Conservation (phyloP, 2,888 invertebrate genomes). For the Mycalesis mineus region DNA sequence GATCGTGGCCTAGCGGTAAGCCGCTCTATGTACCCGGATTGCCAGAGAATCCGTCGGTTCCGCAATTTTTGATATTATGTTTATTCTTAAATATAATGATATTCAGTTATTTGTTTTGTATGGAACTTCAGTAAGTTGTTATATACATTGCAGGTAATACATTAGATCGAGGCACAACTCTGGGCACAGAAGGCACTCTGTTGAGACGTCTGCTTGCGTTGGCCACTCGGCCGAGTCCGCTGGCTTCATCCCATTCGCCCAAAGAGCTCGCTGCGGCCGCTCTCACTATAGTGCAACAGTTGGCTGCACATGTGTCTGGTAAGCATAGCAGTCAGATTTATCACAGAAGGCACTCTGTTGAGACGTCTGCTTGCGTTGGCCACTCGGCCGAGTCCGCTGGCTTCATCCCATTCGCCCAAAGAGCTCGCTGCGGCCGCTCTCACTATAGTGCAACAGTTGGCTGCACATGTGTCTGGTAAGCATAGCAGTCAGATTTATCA, state of each 20-base stretch:
- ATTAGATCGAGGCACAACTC: slow-evolving; percentile 38
- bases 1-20: too few relatives aligned
- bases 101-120: too few relatives aligned
- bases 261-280: slow-evolving; percentile 88
- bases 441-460: slow-evolving; percentile 90
- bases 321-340: too few relatives aligned
- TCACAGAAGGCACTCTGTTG: slow-evolving; percentile 64
- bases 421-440: slow-evolving; percentile 88
- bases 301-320: slow-evolving; percentile 79
- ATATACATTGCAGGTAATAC: slow-evolving; percentile 34
- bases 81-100: too few relatives aligned
- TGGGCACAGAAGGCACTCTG: slow-evolving; percentile 63
- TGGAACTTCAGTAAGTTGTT: too few relatives aligned
- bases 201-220: slow-evolving; percentile 85
- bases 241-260: slow-evolving; percentile 90
- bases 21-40: too few relatives aligned
- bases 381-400: slow-evolving; percentile 93
- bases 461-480: slow-evolving; percentile 69
- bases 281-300: slow-evolving; percentile 88
- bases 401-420: slow-evolving; percentile 87
- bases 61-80: too few relatives aligned
- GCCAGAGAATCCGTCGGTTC: too few relatives aligned
- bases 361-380: slow-evolving; percentile 88
- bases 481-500: too few relatives aligned
- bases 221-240: slow-evolving; percentile 93